Conservation (phyloP, 2,113 vertebrate species). For the Periophthalmodon schlosseri region DNA sequence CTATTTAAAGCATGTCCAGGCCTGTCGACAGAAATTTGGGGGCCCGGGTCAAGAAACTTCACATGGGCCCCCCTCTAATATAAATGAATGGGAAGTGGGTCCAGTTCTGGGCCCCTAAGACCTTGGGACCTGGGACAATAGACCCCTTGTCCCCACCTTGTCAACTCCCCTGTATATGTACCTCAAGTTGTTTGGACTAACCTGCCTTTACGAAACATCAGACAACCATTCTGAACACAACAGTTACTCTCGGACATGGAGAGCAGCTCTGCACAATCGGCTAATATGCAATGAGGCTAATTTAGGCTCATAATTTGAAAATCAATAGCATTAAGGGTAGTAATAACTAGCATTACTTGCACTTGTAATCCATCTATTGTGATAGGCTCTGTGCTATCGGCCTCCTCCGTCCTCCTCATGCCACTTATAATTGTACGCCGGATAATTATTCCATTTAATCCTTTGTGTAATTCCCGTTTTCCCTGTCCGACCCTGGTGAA, state of each 20-base stretch:
- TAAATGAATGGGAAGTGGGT: no score
- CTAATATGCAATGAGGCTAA: neutral
- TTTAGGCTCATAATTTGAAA: neutral
- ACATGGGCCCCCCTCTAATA: no score
- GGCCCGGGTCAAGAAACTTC: no score
- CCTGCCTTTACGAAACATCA: neutral
- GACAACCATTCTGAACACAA: no score
- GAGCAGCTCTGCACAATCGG: neutral
- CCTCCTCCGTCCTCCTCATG: slow-evolving; percentile 33
- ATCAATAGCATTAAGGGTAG: neutral
- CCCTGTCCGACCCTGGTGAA: slow-evolving; percentile 26
- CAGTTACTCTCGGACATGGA: neutral
- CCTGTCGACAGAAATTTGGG: no score
- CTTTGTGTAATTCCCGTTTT: slow-evolving; percentile 52
- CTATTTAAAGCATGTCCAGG: no score
- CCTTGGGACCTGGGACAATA: no score
- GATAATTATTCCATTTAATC: slow-evolving; percentile 62
- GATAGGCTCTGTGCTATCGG: slow-evolving; percentile 21
- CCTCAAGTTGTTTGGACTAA: neutral
- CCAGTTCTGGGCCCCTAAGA: no score
- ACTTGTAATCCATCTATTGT: slow-evolving; percentile 44
- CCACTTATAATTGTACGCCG: slow-evolving; percentile 44
- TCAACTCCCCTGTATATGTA: neutral
- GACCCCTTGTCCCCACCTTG: no score
- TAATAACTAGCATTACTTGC: slow-evolving; percentile 1